phyloP scores from a whole-genome alignment of 2,888 invertebrate species.

The Disparrhopalites patrizii region DNA sequence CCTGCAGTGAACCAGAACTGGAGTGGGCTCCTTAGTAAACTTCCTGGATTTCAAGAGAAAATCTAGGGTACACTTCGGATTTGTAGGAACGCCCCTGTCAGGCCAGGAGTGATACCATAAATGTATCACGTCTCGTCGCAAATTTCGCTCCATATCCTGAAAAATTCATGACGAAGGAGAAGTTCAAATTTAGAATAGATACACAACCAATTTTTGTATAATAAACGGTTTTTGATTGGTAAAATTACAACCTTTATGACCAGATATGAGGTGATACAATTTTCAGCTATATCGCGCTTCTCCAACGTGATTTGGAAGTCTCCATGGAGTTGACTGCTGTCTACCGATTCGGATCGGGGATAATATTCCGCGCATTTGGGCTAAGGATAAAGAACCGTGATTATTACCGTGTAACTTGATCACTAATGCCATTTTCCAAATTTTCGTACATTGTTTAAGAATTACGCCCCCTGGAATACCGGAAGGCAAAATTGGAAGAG shows the following conservation, averaged over 20 bases:
- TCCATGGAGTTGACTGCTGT: conserved; percentile 79
- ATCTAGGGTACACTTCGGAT: conserved; percentile 77
- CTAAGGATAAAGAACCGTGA: conserved; percentile 52
- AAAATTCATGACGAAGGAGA: too few relatives aligned
- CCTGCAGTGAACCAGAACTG: conserved; percentile 75
- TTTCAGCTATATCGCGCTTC: conserved; percentile 82
- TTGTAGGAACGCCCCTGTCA: conserved; percentile 76
- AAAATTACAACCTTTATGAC: conserved; percentile 64
- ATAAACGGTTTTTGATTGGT: too few relatives aligned
- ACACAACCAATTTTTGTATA: too few relatives aligned
- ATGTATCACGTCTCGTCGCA: conserved; percentile 82
- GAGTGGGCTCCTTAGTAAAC: conserved; percentile 60
- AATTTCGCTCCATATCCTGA: conserved; percentile 71
- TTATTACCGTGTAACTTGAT: not conserved
- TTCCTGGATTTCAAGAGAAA: conserved; percentile 79
- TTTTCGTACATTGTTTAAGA: too few relatives aligned
- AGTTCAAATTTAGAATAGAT: too few relatives aligned
- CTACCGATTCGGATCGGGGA: conserved; percentile 85
- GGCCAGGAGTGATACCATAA: conserved; percentile 93
- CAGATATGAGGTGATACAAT: conserved; percentile 81
- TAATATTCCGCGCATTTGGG: conserved; percentile 88
- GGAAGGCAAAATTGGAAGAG: not conserved
- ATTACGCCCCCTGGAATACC: too few relatives aligned
- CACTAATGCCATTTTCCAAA: not conserved
- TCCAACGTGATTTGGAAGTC: conserved; percentile 83